Evolutionary conservation across 2,797 vertebrate genomes (phyloP).

Genomic region (Zalophus californianus): DNA sequence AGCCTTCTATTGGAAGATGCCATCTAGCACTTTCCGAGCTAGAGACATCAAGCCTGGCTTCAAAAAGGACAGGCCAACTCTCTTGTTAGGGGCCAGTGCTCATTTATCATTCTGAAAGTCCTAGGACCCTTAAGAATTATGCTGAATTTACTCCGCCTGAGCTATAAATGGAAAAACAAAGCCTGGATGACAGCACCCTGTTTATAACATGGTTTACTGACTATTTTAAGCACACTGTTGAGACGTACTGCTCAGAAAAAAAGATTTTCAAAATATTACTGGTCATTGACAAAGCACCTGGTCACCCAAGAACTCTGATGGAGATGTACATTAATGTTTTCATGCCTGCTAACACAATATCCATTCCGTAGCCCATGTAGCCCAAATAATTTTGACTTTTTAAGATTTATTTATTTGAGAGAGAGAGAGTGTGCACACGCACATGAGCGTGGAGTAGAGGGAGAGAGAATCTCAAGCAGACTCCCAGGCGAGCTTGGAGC

Average conservation of each 20-base stretch:
- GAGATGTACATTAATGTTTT: not conserved
- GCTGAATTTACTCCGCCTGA: not conserved
- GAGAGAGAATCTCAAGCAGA: too few species aligned
- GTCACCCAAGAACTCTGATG: not conserved
- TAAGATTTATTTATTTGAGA: too few species aligned
- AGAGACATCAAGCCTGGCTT: not conserved
- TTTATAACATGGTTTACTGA: not conserved
- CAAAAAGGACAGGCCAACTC: too few species aligned
- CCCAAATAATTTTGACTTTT: too few species aligned
- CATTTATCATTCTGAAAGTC: not conserved
- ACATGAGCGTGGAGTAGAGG: too few species aligned
- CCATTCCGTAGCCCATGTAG: not conserved
- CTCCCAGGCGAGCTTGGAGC: too few species aligned
- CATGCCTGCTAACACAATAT: not conserved
- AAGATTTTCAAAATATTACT: not conserved
- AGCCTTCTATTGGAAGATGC: not conserved
- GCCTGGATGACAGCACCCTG: not conserved
- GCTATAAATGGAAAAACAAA: not conserved
- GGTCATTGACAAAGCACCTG: not conserved
- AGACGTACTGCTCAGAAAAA: not conserved
- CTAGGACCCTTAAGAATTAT: not conserved
- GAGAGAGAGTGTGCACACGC: too few species aligned
- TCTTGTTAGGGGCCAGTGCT: not conserved
- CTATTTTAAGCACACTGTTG: not conserved
- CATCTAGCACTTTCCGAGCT: not conserved